phyloP scores from a whole-genome alignment of 2,888 invertebrate genomes.

The Spilosoma lubricipeda region DNA sequence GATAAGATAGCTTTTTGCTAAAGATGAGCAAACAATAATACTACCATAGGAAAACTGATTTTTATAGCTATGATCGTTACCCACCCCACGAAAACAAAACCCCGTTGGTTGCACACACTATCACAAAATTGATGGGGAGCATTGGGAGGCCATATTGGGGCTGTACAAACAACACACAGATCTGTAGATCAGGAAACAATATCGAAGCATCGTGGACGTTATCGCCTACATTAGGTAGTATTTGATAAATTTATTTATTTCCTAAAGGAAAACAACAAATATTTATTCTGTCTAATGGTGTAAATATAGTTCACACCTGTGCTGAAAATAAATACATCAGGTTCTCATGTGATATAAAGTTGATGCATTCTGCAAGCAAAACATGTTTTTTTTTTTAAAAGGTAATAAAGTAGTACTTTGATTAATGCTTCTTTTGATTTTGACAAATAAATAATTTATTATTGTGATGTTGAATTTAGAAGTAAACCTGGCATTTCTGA shows the following conservation, averaged over 20 bases:
- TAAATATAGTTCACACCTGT: not conserved
- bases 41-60: slow-evolving; percentile 64
- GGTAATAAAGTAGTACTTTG: too few species aligned
- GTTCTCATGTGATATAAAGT: not conserved
- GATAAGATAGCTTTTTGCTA: not conserved
- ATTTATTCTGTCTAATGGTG: not conserved
- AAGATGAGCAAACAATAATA: slow-evolving; percentile 65
- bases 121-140: slow-evolving; percentile 59
- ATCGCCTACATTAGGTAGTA: not conserved
- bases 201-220: slow-evolving; percentile 15
- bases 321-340: not conserved
- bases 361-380: not conserved
- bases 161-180: slow-evolving; percentile 35
- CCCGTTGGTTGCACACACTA: slow-evolving; percentile 52
- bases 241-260: not conserved
- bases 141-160: slow-evolving; percentile 49
- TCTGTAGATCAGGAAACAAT: slow-evolving; percentile 43
- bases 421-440: too few species aligned
- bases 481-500: not conserved
- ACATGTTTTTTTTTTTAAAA: too few species aligned
- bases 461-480: not conserved
- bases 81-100: slow-evolving; percentile 58
- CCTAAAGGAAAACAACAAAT: not conserved
- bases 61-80: slow-evolving; percentile 58
- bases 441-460: too few species aligned